These are phyloP conservation scores for Empidonax alnorum DNA, from an alignment of 2,113 vertebrate genomes.

Conservation along the genomic window DNA sequence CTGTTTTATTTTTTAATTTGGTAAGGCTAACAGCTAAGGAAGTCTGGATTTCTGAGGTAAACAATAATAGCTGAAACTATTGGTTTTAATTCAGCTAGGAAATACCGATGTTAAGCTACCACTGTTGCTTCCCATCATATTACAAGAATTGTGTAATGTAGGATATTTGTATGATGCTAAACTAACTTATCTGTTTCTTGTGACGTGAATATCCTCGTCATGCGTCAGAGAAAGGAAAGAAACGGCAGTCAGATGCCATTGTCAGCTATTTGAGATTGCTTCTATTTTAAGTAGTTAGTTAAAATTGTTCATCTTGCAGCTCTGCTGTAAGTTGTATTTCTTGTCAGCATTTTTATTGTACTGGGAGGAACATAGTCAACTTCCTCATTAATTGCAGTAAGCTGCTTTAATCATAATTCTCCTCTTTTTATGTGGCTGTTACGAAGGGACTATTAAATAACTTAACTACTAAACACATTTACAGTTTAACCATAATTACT, in stretches of 20 bases:
- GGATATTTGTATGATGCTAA: background rate
- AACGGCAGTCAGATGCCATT: fast-evolving
- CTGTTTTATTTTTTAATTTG: background rate
- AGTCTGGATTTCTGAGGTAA: background rate
- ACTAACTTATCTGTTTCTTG: background rate
- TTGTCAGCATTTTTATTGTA: constrained; percentile 37
- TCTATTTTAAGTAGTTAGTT: constrained; percentile 16
- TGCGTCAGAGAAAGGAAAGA: background rate
- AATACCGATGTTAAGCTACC: background rate
- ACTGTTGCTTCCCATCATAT: background rate
- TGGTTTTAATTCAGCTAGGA: background rate
- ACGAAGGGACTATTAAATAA: background rate
- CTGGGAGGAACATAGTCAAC: background rate
- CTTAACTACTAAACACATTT: background rate
- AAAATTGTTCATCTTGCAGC: background rate
- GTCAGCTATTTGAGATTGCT: background rate
- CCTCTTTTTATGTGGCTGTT: background rate
- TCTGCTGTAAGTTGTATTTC: background rate
- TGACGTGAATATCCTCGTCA: background rate
- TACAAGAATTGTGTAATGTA: background rate
- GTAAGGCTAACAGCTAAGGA: background rate
- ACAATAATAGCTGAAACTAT: background rate
- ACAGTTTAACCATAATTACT: background rate
- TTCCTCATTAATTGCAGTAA: constrained; percentile 17
- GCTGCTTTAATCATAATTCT: background rate